Percentiles rank a stretch among this genome's conserved stretches.
phyloP scores from a whole-genome alignment of 2,113 vertebrate species.

The Anolis sagrei region DNA sequence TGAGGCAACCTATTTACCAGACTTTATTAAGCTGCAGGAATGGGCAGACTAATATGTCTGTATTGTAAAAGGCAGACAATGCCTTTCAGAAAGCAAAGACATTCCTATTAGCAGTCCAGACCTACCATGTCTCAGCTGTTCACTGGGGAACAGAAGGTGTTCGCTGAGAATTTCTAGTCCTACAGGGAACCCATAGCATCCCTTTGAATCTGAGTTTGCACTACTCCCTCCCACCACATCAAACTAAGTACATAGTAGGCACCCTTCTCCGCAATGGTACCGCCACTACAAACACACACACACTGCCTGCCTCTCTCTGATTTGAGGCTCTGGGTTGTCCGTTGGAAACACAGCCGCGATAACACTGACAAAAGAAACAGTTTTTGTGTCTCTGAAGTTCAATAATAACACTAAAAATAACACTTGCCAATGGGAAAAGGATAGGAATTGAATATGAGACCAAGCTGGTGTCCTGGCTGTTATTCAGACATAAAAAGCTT shows the following conservation, averaged over 20 bases:
- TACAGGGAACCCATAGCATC: neutral
- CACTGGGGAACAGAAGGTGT: neutral
- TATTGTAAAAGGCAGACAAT: conserved; percentile 17
- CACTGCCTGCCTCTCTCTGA: neutral
- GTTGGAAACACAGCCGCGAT: conserved; percentile 14
- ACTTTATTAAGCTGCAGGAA: neutral
- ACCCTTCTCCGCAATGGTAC: neutral
- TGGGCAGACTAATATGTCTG: neutral
- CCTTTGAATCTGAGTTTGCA: neutral
- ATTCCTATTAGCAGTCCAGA: conserved; percentile 14
- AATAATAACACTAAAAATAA: conserved; percentile 19
- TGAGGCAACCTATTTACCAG: neutral
- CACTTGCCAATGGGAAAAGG: neutral
- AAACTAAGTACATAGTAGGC: neutral
- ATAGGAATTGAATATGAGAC: conserved; percentile 20
- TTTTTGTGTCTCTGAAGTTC: neutral
- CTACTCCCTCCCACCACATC: neutral
- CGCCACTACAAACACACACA: neutral
- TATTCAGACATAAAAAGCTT: conserved; percentile 4
- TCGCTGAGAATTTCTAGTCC: neutral
- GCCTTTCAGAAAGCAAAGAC: conserved; percentile 25
- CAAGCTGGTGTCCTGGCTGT: conserved; percentile 11
- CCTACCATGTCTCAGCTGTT: neutral
- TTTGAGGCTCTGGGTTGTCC: neutral
- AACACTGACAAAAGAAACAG: neutral